Conservation (phyloP, 2,888 invertebrate species). For the Thereva unica region DNA sequence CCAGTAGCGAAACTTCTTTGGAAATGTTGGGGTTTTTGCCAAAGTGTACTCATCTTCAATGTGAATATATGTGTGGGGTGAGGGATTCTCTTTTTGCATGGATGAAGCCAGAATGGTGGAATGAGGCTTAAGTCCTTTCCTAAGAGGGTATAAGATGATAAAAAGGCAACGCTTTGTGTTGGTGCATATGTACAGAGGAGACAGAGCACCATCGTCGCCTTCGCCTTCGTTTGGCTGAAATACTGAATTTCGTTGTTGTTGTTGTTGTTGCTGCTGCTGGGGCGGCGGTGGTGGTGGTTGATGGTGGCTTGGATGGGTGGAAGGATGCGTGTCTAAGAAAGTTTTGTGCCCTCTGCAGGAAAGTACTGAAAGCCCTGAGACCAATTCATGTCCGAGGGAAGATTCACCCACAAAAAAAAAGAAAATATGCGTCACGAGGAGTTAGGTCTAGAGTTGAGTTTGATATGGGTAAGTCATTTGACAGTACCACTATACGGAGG, state of each 20-base stretch:
- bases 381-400: conserved; percentile 28
- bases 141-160: conserved; percentile 35
- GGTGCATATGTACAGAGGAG: conserved; percentile 20
- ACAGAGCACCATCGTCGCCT: too few species aligned
- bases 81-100: too few species aligned
- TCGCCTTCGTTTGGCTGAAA: too few species aligned
- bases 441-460: conserved; percentile 24
- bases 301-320: too few species aligned
- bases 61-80: too few species aligned
- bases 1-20: conserved; percentile 26
- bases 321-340: background rate
- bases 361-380: conserved; percentile 29
- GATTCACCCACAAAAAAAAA: conserved; percentile 23
- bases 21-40: too few species aligned
- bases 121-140: conserved; percentile 32
- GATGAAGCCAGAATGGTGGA: background rate
- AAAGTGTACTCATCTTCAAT: conserved; percentile 18
- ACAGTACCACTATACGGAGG: conserved; percentile 31
- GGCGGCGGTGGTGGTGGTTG: too few species aligned
- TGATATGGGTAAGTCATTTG: conserved; percentile 36
- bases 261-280: too few species aligned
- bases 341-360: conserved; percentile 19
- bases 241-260: too few species aligned
- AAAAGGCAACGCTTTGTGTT: conserved; percentile 28
- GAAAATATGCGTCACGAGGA: conserved; percentile 29